Evolutionary conservation across 2,797 vertebrate species (phyloP).

Genomic region (Sitta carolinensis): DNA sequence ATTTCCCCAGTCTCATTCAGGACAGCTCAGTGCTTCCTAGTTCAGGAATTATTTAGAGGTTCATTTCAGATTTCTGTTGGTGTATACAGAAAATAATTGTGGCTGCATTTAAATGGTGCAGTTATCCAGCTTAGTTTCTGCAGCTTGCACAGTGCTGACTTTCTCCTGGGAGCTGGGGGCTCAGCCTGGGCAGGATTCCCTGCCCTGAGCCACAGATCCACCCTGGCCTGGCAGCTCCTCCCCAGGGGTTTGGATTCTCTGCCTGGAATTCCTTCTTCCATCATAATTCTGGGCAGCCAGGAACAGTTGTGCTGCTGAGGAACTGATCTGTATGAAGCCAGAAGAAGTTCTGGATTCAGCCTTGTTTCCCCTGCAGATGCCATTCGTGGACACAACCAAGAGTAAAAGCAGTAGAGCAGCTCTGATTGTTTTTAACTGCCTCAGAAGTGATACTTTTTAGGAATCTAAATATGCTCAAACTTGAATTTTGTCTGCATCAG

Average conservation of each 20-base stretch:
- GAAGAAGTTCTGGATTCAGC: background rate
- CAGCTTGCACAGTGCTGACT: background rate
- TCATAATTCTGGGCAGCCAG: accelerated
- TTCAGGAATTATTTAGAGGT: background rate
- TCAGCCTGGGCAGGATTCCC: background rate
- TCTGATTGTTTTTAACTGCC: background rate
- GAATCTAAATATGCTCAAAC: background rate
- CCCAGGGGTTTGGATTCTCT: background rate
- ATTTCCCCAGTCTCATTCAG: background rate
- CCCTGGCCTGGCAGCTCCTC: background rate
- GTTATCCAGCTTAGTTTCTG: too few species aligned
- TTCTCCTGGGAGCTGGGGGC: background rate
- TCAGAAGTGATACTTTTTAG: background rate
- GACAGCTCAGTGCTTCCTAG: background rate
- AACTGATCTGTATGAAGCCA: background rate
- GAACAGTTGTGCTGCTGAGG: background rate
- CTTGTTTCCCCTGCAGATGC: background rate
- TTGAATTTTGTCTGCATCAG: background rate
- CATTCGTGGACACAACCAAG: background rate
- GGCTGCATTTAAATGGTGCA: background rate
- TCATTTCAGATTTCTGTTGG: background rate
- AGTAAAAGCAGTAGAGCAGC: background rate
- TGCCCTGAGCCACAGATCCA: background rate
- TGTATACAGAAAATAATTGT: background rate
- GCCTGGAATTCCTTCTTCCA: background rate